These are phyloP conservation scores for Drosophila paranaensis DNA, from an alignment of 2,888 invertebrate species.

Conservation along the genomic window DNA sequence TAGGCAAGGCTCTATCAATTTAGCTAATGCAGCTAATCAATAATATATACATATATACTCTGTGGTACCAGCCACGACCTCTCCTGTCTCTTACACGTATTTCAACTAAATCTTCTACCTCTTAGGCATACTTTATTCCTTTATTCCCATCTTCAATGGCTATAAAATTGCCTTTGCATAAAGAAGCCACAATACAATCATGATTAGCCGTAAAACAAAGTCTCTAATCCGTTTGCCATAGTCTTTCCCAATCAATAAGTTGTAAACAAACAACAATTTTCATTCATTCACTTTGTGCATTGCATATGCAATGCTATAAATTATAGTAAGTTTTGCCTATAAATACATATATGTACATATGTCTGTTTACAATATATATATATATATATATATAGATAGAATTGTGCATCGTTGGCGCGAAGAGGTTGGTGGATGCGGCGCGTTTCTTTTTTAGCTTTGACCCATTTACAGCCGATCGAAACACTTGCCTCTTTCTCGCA, in stretches of 20 bases:
- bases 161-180: too few relatives aligned
- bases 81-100: neutral
- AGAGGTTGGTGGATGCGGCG: conserved; percentile 30
- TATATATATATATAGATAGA: neutral
- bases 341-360: neutral
- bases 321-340: neutral
- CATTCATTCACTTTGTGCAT: conserved; percentile 5
- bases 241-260: neutral
- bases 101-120: neutral
- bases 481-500: conserved; percentile 26
- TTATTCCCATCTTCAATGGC: too few relatives aligned
- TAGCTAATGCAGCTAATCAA: neutral
- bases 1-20: neutral
- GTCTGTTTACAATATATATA: neutral
- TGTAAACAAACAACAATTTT: conserved; percentile 1
- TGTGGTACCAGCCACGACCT: neutral
- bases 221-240: neutral
- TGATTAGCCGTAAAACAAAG: too few relatives aligned
- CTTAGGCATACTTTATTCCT: neutral
- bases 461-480: conserved; percentile 43
- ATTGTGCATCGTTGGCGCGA: conserved; percentile 16
- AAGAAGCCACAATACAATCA: neutral
- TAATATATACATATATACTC: neutral
- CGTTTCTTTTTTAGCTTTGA: conserved; percentile 59
- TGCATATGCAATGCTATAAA: conserved; percentile 8